Percentiles rank a stretch among this genome's conserved stretches.
These are phyloP conservation scores for Eulemur macaco DNA, from an alignment of 2,113 vertebrate genomes.

Conservation along the genomic window DNA sequence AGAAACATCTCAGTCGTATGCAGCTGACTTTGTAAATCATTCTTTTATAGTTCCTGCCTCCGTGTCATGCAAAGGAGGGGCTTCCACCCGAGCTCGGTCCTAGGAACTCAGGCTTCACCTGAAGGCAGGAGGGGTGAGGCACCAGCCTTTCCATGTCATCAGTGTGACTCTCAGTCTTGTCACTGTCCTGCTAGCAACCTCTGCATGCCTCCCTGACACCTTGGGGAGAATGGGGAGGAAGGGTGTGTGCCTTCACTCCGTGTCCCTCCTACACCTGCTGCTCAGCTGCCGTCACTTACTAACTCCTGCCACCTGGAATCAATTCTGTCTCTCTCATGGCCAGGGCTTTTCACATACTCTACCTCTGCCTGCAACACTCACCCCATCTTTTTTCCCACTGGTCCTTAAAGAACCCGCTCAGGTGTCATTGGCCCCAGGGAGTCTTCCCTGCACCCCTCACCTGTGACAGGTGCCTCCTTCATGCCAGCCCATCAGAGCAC, in stretches of 20 bases:
- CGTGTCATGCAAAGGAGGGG: background rate
- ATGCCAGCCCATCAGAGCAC: background rate
- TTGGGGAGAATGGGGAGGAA: too few relatives aligned
- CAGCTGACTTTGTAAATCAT: too few relatives aligned
- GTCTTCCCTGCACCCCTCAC: background rate
- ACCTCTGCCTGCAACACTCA: background rate
- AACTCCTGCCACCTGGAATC: too few relatives aligned
- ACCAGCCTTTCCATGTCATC: background rate
- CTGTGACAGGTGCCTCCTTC: background rate
- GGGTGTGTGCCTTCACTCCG: rapidly evolving
- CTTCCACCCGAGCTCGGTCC: background rate
- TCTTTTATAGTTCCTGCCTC: background rate
- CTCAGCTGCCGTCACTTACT: background rate
- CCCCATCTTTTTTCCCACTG: background rate
- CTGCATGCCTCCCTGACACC: background rate
- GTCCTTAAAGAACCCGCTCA: background rate
- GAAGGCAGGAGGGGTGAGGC: background rate
- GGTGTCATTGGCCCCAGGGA: background rate
- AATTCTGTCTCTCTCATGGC: background rate
- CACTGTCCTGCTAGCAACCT: background rate
- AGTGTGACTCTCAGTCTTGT: background rate
- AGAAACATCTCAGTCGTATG: background rate
- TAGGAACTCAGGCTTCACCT: background rate
- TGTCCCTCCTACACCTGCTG: background rate
- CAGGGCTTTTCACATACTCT: background rate